Percentiles rank a stretch among this genome's conserved stretches.
Conservation (phyloP, 1,140 invertebrate species). For the Papilio polytes region DNA sequence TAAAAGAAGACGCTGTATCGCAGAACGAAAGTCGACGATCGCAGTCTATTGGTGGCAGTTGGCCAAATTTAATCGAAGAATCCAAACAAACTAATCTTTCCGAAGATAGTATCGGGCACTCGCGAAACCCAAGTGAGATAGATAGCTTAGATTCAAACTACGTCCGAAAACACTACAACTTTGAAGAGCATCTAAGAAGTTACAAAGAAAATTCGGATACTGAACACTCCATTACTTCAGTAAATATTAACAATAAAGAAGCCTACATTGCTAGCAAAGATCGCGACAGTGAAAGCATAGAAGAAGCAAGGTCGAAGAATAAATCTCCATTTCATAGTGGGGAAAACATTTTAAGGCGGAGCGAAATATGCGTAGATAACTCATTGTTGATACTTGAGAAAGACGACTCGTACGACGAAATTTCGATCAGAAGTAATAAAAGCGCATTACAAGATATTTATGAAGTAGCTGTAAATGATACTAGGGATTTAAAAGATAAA, state of each 20-base stretch:
- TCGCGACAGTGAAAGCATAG: conserved; percentile 69
- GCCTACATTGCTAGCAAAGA: conserved; percentile 76
- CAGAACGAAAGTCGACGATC: conserved; percentile 69
- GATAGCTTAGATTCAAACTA: conserved; percentile 88
- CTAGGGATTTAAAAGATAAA: conserved; percentile 47
- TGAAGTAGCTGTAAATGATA: conserved; percentile 41
- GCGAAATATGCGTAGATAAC: conserved; percentile 52
- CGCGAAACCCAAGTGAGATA: conserved; percentile 84
- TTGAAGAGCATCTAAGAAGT: conserved; percentile 76
- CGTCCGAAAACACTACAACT: conserved; percentile 85
- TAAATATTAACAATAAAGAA: conserved; percentile 68
- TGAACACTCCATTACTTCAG: conserved; percentile 64
- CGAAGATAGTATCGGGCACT: conserved; percentile 78
- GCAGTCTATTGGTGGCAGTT: conserved; percentile 74
- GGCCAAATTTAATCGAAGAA: conserved; percentile 78
- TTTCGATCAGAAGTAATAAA: conserved; percentile 58
- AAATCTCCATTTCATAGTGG: conserved; percentile 79
- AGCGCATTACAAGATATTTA: conserved; percentile 48
- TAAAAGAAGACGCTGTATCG: conserved; percentile 66
- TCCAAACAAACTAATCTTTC: conserved; percentile 73
- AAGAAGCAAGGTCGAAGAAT: conserved; percentile 69
- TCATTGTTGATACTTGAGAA: background rate
- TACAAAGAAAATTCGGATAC: conserved; percentile 81
- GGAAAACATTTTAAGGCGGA: conserved; percentile 58
- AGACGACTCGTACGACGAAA: conserved; percentile 55